Evolutionary conservation across 2,113 vertebrate genomes (phyloP).

Genomic region (Myotis brandtii): DNA sequence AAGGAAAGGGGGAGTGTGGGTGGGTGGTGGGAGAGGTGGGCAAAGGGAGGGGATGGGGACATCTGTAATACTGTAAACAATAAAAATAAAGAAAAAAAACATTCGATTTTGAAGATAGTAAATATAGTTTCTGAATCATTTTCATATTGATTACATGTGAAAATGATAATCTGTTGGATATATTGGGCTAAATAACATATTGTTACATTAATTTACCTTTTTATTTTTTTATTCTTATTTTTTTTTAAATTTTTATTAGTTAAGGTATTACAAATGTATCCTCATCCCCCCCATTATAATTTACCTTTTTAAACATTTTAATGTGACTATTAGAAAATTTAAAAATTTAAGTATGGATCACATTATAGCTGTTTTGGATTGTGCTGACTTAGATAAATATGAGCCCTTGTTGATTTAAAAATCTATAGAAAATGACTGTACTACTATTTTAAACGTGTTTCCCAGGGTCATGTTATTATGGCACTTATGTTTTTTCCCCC

Average conservation of each 20-base stretch:
- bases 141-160: not conserved
- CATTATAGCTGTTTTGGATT: not conserved
- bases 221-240: too few species aligned
- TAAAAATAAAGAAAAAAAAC: not conserved
- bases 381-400: not conserved
- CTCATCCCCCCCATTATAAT: too few species aligned
- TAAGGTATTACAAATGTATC: too few species aligned
- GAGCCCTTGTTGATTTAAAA: not conserved
- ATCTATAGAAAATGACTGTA: not conserved
- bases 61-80: not conserved
- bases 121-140: not conserved
- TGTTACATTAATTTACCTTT: not conserved
- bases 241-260: too few species aligned
- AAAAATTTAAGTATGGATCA: not conserved
- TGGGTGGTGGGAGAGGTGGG: not conserved
- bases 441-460: not conserved
- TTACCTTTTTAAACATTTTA: not conserved
- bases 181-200: not conserved
- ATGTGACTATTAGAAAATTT: not conserved
- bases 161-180: not conserved
- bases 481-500: not conserved
- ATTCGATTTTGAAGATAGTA: not conserved
- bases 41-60: not conserved
- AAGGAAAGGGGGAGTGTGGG: not conserved
- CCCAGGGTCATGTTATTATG: not conserved